Evolutionary conservation across 2,113 vertebrate genomes (phyloP), one percentile per base, ranked within the genome.

Genomic region (Chionomys nivalis): DNA sequence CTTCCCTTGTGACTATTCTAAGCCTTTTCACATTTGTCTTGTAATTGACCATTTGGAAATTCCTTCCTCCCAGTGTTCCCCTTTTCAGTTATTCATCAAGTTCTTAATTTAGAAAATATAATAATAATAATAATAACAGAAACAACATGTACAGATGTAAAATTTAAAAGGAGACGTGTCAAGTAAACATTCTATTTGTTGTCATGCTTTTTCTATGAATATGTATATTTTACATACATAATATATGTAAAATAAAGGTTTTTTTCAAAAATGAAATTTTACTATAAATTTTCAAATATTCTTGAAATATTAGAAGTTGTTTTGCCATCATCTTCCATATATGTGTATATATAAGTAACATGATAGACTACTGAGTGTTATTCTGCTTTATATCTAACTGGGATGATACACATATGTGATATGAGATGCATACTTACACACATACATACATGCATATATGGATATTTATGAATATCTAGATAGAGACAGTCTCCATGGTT

Each of bases 31-130:
- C 73, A 96, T 93, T 93, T 88, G 36, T 89, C 76, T 86, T 92
- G 21, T 78, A 83, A 97, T 94, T 89, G 78, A 75, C 17, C 85
- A 85, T 70, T 95, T 93, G 68, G 55, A 96, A 97, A 93, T 61
- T 61, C 12, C 39, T 95, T 42, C 14, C n/a, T 55, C 36, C 39
- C 39, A 44, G 1, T 85, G 58, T 5, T n/a, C 24, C 14, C 14
- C 39, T 94, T 96, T 73, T 73, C 49, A 36, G 39, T 83, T 85
- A 10, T 73, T 94, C 12, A 87, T 49, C 68, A 87, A 76, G 31
- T 70, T 39, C 28, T 68, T 47, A n/a, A 33, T 87, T 87, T 31
- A 66, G 21, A 66, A 68, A 88, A 33, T 66, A 66, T 49, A 49
- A 49, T 49, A 49, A 49, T 49, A 49, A 65, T 31, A 31, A 42